phyloP scores from a whole-genome alignment of 2,113 vertebrate species.

The Psammodynastes pulverulentus region DNA sequence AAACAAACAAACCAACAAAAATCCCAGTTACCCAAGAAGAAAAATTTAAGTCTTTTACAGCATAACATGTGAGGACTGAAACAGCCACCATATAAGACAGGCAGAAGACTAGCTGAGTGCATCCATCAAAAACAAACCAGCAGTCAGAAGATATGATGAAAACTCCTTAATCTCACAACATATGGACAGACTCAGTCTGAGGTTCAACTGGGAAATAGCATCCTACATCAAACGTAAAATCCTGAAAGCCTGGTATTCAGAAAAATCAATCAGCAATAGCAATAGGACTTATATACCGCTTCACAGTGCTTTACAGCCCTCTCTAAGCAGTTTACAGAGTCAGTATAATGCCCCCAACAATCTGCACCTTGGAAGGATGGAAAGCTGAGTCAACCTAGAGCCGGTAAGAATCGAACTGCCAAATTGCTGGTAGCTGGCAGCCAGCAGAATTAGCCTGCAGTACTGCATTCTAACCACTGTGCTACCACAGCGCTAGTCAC shows the following conservation, averaged over 20 bases:
- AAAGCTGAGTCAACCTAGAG: too few relatives aligned
- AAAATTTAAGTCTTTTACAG: neutral
- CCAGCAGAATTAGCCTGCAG: too few relatives aligned
- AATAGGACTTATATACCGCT: too few relatives aligned
- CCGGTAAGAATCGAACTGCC: too few relatives aligned
- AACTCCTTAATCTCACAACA: neutral
- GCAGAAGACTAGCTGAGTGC: neutral
- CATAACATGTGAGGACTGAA: neutral
- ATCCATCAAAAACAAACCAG: neutral
- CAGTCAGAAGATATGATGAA: neutral
- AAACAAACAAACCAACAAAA: neutral
- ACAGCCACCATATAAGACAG: neutral
- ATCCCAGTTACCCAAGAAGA: neutral
- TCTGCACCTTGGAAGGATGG: too few relatives aligned
- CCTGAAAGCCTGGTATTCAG: neutral
- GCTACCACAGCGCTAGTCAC: neutral
- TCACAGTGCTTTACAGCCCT: too few relatives aligned
- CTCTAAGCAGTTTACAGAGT: too few relatives aligned
- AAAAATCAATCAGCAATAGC: neutral
- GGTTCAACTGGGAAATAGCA: neutral
- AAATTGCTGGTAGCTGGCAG: too few relatives aligned
- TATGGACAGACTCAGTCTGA: neutral
- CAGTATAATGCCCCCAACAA: too few relatives aligned
- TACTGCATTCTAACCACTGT: too few relatives aligned
- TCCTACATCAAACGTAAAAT: neutral